Evolutionary conservation across 1,140 invertebrate genomes (phyloP), one percentile per base, ranked within the genome.

Genomic region (Oncopeltus fasciatus): DNA sequence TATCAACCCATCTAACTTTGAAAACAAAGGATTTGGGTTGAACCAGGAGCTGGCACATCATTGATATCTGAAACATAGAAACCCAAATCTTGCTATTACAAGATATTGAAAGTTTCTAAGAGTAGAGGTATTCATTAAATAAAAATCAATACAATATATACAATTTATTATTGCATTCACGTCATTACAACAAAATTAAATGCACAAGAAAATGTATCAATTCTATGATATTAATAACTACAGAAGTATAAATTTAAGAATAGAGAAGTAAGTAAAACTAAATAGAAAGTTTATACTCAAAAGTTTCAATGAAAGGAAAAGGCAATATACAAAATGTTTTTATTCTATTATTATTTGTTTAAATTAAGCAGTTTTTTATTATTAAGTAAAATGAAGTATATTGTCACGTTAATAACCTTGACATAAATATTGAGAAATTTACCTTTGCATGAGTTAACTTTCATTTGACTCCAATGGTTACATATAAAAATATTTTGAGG

Each of bases 231-330:
- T 5, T 49, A 5, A 24, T 20, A 49, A 49, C 47, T 49, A 49
- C 47, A 49, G 21, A 38, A 49, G 21, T 49, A 49, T 49, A 49
- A 49, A 49, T 49, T 49, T 49, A 49, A 49, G 24, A 49, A 49
- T 16, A 49, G 9, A 20, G 47, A 20, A 49, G 24, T 49, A 20
- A 20, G 12, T 20, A 49, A 49, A 18, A 49, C 9, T 49, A 49
- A 20, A 20, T n/a, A 49, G 11, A 49, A 18, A 20, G 24, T 20
- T 49, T 49, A 20, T 49, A 49, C n/a, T 49, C n/a, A n/a, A n/a
- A n/a, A n/a, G n/a, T n/a, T n/a, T n/a, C n/a, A n/a, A n/a, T n/a
- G n/a, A n/a, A n/a, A n/a, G n/a, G n/a, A n/a, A n/a, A n/a, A n/a
- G n/a, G n/a, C n/a, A n/a, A n/a, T n/a, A n/a, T n/a, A n/a, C n/a